A percentile compares a stretch with the other conserved stretches of the same genome.
Evolutionary conservation across 1,140 invertebrate genomes (phyloP).

Genomic region (Sinella curviseta): DNA sequence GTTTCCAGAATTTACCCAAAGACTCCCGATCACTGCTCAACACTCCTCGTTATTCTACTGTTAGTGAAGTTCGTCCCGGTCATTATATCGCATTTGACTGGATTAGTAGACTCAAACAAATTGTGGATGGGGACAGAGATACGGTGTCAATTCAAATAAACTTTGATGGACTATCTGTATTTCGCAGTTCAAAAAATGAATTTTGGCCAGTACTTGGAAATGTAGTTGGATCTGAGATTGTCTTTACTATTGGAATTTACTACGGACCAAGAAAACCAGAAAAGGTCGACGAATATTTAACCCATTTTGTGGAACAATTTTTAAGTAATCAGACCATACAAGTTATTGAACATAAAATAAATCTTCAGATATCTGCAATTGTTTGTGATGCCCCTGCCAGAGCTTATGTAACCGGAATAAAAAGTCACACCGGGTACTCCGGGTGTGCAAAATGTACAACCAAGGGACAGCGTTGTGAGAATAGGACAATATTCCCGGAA

Average conservation of each 20-base stretch:
- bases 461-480: constrained; percentile 28
- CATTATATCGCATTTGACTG: constrained; percentile 31
- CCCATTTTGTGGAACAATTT: constrained; percentile 42
- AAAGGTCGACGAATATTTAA: constrained; percentile 41
- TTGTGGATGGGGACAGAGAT: background rate
- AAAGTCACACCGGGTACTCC: constrained; percentile 50
- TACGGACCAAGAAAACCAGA: constrained; percentile 30
- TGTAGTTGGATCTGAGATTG: background rate
- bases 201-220: constrained; percentile 38
- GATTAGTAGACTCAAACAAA: too few species aligned
- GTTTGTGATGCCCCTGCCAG: constrained; percentile 53
- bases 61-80: constrained; percentile 3
- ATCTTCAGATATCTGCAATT: constrained; percentile 37
- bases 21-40: constrained; percentile 34
- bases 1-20: background rate
- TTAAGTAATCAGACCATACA: constrained; percentile 35
- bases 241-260: constrained; percentile 33
- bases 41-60: background rate
- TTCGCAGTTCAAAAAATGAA: background rate
- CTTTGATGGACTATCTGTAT: constrained; percentile 38
- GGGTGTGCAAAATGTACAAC: constrained; percentile 51
- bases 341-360: too few species aligned
- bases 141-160: constrained; percentile 34
- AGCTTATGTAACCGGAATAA: constrained; percentile 50
- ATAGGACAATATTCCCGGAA: constrained; percentile 36